phyloP scores from a whole-genome alignment of 2,113 vertebrate species.

The Parotia lawesii region DNA sequence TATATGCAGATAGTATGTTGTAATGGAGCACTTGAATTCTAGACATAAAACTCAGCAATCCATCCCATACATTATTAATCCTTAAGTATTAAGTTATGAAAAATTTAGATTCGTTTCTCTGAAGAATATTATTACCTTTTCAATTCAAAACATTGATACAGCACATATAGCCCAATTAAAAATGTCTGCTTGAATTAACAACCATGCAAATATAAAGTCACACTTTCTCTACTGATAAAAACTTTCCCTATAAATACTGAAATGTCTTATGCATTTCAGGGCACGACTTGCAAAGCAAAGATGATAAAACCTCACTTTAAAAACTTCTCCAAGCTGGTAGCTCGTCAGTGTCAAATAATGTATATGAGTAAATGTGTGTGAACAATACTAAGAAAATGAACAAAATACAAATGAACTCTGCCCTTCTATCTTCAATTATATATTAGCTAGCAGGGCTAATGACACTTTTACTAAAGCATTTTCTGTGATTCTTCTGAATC shows the following conservation, averaged over 20 bases:
- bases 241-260: background rate
- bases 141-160: slow-evolving; percentile 17
- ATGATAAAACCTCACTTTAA: slow-evolving; percentile 12
- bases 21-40: background rate
- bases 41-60: background rate
- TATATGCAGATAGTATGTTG: background rate
- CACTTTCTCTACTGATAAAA: background rate
- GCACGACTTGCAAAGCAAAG: slow-evolving; percentile 3
- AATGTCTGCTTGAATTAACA: background rate
- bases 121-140: slow-evolving; percentile 24
- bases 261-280: background rate
- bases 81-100: slow-evolving; percentile 51
- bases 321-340: background rate
- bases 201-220: background rate
- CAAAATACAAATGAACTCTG: slow-evolving; percentile 12
- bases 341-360: background rate
- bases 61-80: slow-evolving; percentile 30
- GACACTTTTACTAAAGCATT: background rate
- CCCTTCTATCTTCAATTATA: slow-evolving; percentile 6
- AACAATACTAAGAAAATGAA: background rate
- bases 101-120: slow-evolving; percentile 30
- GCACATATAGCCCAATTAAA: background rate
- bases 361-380: background rate
- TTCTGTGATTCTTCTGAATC: background rate
- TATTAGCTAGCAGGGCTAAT: slow-evolving; percentile 18